Evolutionary conservation across 2,113 vertebrate genomes (phyloP).

Genomic region (Phrynosoma platyrhinos): DNA sequence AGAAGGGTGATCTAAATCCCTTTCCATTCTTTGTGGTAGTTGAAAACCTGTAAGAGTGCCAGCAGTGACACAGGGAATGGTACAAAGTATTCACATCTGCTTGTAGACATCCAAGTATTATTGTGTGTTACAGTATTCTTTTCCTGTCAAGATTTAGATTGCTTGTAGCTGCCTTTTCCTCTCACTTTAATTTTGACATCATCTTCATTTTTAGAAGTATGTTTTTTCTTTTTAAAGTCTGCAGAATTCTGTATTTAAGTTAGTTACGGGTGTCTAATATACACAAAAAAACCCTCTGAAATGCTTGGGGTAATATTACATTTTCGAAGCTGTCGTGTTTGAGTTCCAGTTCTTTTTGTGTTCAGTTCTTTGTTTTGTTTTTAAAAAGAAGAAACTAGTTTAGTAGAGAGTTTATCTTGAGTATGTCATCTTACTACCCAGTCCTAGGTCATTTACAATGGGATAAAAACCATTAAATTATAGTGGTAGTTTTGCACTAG

Average conservation of each 20-base stretch:
- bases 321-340: not conserved
- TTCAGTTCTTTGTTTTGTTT: not conserved
- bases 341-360: not conserved
- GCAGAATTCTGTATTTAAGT: not conserved
- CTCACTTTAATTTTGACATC: not conserved
- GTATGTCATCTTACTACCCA: not conserved
- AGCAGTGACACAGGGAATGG: not conserved
- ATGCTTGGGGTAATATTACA: not conserved
- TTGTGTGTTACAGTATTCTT: not conserved
- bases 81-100: not conserved
- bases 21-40: not conserved
- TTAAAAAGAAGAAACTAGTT: no score
- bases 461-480: not conserved
- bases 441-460: not conserved
- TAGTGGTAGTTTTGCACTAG: not conserved
- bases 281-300: not conserved
- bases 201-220: not conserved
- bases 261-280: not conserved
- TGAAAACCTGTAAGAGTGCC: not conserved
- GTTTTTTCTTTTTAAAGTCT: not conserved
- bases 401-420: not conserved
- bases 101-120: not conserved
- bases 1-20: not conserved
- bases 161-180: not conserved
- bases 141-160: not conserved